Conservation (phyloP, 2,888 invertebrate genomes). For the Cepaea hortensis region DNA sequence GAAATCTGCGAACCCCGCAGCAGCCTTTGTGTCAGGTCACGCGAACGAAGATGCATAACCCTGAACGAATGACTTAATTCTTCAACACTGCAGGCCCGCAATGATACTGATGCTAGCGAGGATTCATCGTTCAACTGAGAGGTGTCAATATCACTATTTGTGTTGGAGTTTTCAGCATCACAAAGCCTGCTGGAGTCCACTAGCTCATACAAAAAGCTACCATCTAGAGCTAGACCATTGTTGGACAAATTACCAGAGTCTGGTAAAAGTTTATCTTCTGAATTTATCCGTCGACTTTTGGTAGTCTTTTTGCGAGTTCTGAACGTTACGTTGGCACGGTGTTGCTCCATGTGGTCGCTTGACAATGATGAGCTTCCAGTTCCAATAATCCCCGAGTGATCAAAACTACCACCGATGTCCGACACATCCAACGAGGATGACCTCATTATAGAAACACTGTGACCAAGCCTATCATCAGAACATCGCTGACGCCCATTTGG, state of each 20-base stretch:
- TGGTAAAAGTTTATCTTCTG: neutral
- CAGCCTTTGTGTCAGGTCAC: neutral
- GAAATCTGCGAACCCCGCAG: neutral
- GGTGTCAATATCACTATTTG: neutral
- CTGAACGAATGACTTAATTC: neutral
- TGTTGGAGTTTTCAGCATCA: neutral
- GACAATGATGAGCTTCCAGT: neutral
- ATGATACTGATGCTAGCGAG: neutral
- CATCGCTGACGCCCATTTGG: neutral
- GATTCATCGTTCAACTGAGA: neutral
- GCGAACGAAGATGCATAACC: neutral
- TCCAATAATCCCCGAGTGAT: neutral
- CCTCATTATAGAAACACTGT: neutral
- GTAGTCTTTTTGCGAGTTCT: neutral
- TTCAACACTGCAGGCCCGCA: neutral
- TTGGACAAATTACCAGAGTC: conserved; percentile 31
- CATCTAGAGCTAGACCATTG: neutral
- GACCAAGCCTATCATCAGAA: neutral
- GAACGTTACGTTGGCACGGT: neutral
- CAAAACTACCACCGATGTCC: neutral
- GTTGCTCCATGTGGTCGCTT: too few relatives aligned
- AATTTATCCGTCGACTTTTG: neutral
- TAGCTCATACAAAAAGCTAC: neutral
- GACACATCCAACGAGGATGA: neutral
- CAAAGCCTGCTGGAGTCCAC: neutral